phyloP scores from a whole-genome alignment of 2,888 invertebrate species.

The Epinotia ramella region DNA sequence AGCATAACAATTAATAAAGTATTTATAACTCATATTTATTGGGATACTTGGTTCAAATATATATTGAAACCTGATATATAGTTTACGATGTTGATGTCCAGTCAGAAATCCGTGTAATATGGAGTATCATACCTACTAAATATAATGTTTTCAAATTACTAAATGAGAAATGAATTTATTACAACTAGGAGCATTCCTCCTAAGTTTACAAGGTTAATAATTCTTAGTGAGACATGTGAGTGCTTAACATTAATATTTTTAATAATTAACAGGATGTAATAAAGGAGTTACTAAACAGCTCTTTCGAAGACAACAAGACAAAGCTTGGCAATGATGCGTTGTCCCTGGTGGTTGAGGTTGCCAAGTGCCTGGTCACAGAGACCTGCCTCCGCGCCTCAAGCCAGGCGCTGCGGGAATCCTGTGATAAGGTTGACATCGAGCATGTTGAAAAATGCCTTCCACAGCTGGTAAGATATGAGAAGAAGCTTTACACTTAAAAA shows the following conservation, averaged over 20 bases:
- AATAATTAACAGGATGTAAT: conserved; percentile 75
- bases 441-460: conserved; percentile 85
- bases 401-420: conserved; percentile 78
- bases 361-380: conserved; percentile 83
- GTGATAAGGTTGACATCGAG: conserved; percentile 77
- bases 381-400: conserved; percentile 81
- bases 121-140: no score
- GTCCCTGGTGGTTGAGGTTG: conserved; percentile 81
- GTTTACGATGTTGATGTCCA: background rate
- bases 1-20: conserved; percentile 24
- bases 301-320: conserved; percentile 83
- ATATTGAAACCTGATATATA: background rate
- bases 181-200: background rate
- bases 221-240: background rate
- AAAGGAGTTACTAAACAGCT: conserved; percentile 81
- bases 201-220: background rate
- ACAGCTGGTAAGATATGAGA: conserved; percentile 75
- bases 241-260: background rate
- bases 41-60: background rate
- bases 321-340: conserved; percentile 84
- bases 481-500: background rate
- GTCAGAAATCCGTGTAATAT: background rate
- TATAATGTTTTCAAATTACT: no score
- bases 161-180: background rate
- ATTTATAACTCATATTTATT: conserved; percentile 12